Percentiles rank a stretch among this genome's conserved stretches.
Conservation (phyloP, 2,888 invertebrate species). For the Bellardia bayeri region DNA sequence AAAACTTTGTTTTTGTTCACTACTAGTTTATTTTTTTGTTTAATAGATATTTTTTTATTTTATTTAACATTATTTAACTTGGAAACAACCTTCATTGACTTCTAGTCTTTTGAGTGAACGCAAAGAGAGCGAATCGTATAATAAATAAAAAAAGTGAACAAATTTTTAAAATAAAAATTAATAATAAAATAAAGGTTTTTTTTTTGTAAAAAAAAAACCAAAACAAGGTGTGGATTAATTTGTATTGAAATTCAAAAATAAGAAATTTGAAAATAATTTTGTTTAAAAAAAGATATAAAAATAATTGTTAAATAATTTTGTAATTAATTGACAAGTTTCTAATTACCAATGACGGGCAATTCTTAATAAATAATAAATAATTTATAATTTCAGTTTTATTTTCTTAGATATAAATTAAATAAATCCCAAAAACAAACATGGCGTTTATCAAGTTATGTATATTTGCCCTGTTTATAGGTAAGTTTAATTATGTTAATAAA, state of each 20-base stretch:
- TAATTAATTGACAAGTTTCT: not conserved
- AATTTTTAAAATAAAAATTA: slow-evolving; percentile 10
- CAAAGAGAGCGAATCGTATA: slow-evolving; percentile 73
- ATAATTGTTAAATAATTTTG: not conserved
- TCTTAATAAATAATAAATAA: not conserved
- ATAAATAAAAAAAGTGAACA: slow-evolving; percentile 42
- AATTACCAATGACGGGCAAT: not conserved
- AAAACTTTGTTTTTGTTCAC: slow-evolving; percentile 46
- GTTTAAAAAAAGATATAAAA: slow-evolving; percentile 8
- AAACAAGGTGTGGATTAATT: slow-evolving; percentile 58
- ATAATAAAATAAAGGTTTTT: slow-evolving; percentile 11
- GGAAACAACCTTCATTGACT: slow-evolving; percentile 75
- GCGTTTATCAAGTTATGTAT: slow-evolving; percentile 80
- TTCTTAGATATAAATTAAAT: slow-evolving; percentile 26
- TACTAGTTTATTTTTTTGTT: slow-evolving; percentile 55
- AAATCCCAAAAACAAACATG: slow-evolving; percentile 75
- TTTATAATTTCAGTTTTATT: not conserved
- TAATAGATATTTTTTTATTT: slow-evolving; percentile 52
- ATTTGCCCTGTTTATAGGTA: slow-evolving; percentile 80
- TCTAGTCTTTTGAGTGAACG: slow-evolving; percentile 77
- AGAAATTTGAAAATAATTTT: slow-evolving; percentile 37
- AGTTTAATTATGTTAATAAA: slow-evolving; percentile 70
- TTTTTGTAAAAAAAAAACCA: slow-evolving; percentile 4
- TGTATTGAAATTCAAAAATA: not conserved
- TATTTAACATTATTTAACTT: slow-evolving; percentile 76